Conservation (phyloP, 2,797 vertebrate genomes). For the Muraenolepis orangiensis region DNA sequence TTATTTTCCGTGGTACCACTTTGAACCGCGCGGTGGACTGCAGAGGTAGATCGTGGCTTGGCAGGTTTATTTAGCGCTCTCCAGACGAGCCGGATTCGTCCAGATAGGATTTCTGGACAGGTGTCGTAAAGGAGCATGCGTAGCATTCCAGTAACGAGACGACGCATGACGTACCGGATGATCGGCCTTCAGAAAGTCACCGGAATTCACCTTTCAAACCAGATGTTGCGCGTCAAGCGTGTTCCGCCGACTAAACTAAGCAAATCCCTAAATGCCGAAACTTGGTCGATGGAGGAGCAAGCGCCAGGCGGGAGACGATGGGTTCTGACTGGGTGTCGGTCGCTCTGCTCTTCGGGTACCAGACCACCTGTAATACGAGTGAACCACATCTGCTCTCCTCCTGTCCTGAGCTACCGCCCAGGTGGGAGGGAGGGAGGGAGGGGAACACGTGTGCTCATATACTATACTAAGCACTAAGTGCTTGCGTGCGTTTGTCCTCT, state of each 20-base stretch:
- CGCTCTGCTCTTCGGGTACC: no score
- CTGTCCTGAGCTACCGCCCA: constrained; percentile 62
- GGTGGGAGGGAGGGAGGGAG: constrained; percentile 44
- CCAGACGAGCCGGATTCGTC: constrained; percentile 46
- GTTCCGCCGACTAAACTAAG: background rate
- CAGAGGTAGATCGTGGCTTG: constrained; percentile 72
- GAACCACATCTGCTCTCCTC: constrained; percentile 61
- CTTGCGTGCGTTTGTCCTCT: background rate
- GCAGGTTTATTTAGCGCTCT: constrained; percentile 41
- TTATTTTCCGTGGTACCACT: constrained; percentile 18
- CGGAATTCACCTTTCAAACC: constrained; percentile 41
- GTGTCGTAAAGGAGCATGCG: constrained; percentile 56
- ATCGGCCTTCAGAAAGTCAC: constrained; percentile 33
- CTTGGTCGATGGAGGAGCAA: background rate
- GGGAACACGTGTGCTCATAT: constrained; percentile 5
- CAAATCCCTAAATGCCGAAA: background rate
- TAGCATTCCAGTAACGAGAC: constrained; percentile 48
- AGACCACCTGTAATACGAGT: constrained; percentile 31
- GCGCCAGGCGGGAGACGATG: no score
- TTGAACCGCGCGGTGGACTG: constrained; percentile 64
- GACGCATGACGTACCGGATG: constrained; percentile 60
- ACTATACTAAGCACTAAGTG: no score
- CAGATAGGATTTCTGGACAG: constrained; percentile 41
- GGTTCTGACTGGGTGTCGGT: background rate
- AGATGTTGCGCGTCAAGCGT: constrained; percentile 7